Evolutionary conservation across 2,113 vertebrate genomes (phyloP), one percentile per base, ranked within the genome.

Genomic region (Pedetes capensis): DNA sequence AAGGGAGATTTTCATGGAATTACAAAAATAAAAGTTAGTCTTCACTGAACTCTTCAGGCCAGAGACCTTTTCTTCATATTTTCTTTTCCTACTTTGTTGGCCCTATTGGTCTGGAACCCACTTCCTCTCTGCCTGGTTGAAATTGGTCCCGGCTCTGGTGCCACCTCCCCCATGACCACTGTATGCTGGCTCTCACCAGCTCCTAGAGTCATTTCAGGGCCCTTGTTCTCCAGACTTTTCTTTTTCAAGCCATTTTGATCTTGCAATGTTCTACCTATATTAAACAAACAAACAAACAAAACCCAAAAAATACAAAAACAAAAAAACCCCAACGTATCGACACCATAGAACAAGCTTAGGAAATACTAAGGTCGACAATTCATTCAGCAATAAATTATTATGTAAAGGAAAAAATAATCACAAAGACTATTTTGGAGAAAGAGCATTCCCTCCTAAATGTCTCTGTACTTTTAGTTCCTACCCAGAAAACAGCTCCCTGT

Each of bases 331-430:
- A n/a, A n/a, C 81, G 66, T 87, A 13, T 12, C 1, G 37, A 83
- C 8, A 9, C 39, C 32, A 47, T 53, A 34, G n/a, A 88, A 72
- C 37, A 51, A 12, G n/a, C 34, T 78, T 86, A 82, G 82, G 74
- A 89, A 69, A 87, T 78, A 47, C 49, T 74, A 78, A 86, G 55
- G 64, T 78, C 12, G 75, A 42, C 39, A 80, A 63, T 92, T 87
- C 34, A 72, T 64, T 57, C 61, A 63, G 49, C 71, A 34, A 47
- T 32, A 32, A 93, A 64, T 78, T 42, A 79, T 84, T 68, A 87
- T 85, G 63, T 82, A 79, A 94, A 69, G 79, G 61, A 90, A 78
- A 96, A 79, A 87, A 76, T 57, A 95, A 59, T 61, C 66, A 63
- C 32, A 63, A 72, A 89, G 64, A 49, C 27, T 16, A 3, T 83